Percentiles rank a stretch among this genome's conserved stretches.
Evolutionary conservation across 1,140 invertebrate species (phyloP).

Genomic region (Heliconius hewitsoni): DNA sequence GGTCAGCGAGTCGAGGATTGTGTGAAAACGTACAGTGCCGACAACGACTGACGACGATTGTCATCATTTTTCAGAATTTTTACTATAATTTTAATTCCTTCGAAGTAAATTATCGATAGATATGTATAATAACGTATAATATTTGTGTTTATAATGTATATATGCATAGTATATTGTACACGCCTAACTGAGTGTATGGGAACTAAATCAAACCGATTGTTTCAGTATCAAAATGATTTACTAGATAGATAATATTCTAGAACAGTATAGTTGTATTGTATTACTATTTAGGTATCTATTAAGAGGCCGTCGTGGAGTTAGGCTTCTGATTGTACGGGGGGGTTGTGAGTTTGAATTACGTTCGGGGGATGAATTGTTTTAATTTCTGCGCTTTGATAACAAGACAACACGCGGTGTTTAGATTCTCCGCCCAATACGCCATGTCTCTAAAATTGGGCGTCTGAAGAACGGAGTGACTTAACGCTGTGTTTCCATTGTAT

Average conservation of each 20-base stretch:
- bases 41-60: no score
- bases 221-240: background rate
- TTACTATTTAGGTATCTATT: no score
- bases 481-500: background rate
- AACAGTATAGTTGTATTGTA: background rate
- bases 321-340: background rate
- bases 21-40: no score
- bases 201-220: slow-evolving; percentile 6
- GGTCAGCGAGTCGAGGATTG: no score
- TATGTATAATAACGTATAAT: background rate
- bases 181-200: background rate
- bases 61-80: no score
- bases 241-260: background rate
- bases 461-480: background rate
- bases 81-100: no score
- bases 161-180: background rate
- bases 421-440: background rate
- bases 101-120: no score
- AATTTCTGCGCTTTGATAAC: background rate
- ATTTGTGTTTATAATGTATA: background rate
- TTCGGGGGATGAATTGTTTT: background rate
- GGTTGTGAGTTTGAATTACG: background rate
- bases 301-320: background rate
- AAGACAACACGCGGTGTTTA: background rate
- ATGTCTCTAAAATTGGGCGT: background rate